Evolutionary conservation across 1,140 invertebrate species (phyloP), one percentile per base, ranked within the genome.

Genomic region (Ptiloglossa arizonensis): DNA sequence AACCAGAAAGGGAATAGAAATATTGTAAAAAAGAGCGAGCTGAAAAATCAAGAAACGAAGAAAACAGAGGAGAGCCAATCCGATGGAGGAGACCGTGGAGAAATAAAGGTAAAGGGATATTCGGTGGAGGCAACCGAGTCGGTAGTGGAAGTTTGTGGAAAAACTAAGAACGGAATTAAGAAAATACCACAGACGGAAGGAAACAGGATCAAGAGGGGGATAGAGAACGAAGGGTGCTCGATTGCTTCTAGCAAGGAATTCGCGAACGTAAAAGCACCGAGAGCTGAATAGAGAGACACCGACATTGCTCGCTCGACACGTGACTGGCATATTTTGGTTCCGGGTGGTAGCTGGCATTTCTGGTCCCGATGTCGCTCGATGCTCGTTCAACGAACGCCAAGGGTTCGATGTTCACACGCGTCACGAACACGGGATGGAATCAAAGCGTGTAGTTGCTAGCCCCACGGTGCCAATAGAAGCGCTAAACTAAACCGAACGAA

Each of bases 251-350:
- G n/a, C 17, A 46, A 66, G 59, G 32, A 77, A 82, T 79, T 79
- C 57, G 78, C 56, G 74, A 74, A 38, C 69, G 62, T 56, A 63
- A 79, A 79, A 63, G 54, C 56, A 24, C 44, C 27, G n/a, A 13
- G 62, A 57, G 56, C 44, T 68, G 66, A 66, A 77, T 77, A 44
- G 74, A 71, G 77, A 70, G 74, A 80, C 67, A 38, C 54, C 41
- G 54, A 38, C 64, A 63, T 77, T 69, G 76, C 63, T 80, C 73
- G 79, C 66, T 50, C 50, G 52, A 62, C 71, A 44, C 85, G 86
- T 87, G 86, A 85, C 80, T 50, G 29, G 82, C 86, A 87, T 87
- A 76, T 62, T 41, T 50, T 17, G 44, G 48, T n/a, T n/a, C n/a
- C 41, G 11, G 62, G 22, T 60, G 59, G 64, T 59, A 76, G 76